Evolutionary conservation across 2,113 vertebrate species (phyloP).

Genomic region (Oxygymnocypris stewartii): DNA sequence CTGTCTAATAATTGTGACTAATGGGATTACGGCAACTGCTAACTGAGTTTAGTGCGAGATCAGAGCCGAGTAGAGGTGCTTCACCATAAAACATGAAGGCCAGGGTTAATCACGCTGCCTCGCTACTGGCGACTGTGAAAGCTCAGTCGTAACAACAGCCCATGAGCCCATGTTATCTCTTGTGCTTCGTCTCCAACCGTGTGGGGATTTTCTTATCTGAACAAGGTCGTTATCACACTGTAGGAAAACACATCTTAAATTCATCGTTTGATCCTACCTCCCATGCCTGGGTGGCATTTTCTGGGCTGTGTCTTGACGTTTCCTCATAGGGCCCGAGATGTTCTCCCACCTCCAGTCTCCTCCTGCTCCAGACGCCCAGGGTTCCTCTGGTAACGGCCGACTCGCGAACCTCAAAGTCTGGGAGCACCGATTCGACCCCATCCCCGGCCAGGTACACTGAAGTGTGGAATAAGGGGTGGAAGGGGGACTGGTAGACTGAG

Average conservation of each 20-base stretch:
- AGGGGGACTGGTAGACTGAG: conserved; percentile 80
- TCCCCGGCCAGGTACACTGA: conserved; percentile 72
- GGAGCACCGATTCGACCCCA: conserved; percentile 82
- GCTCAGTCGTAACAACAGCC: background rate
- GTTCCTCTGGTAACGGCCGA: conserved; percentile 79
- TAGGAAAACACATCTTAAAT: background rate
- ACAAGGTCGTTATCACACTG: conserved; percentile 5
- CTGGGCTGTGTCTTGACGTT: conserved; percentile 78
- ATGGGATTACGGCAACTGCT: conserved; percentile 44
- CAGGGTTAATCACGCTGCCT: conserved; percentile 25
- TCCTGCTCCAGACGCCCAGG: conserved; percentile 91
- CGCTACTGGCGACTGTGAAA: conserved; percentile 21
- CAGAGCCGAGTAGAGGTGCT: conserved; percentile 28
- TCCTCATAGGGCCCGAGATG: conserved; percentile 90
- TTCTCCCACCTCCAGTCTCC: conserved; percentile 86
- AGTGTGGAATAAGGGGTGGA: conserved; percentile 82
- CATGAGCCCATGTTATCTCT: background rate
- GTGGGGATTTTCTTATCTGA: conserved; percentile 17
- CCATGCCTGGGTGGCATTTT: conserved; percentile 84
- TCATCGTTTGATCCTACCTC: conserved; percentile 82
- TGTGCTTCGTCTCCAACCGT: background rate
- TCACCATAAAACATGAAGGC: conserved; percentile 32
- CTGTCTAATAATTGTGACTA: conserved; percentile 45
- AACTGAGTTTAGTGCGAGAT: conserved; percentile 6
- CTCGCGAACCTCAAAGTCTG: conserved; percentile 91